Evolutionary conservation across 2,113 vertebrate genomes (phyloP), one percentile per base, ranked within the genome.

Genomic region (Cervus canadensis): DNA sequence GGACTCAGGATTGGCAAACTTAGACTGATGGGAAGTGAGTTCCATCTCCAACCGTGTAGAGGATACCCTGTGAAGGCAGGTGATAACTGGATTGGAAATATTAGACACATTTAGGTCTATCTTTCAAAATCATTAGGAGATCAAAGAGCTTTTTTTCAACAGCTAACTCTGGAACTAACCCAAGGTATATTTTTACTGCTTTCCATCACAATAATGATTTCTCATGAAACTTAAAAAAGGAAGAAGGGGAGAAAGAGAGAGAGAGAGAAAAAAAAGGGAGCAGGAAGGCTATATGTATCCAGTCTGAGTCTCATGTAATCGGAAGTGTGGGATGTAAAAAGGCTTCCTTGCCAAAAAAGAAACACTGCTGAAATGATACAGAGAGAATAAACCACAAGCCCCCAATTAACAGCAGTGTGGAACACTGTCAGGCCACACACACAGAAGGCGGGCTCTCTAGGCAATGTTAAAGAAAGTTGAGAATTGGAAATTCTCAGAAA

Each of bases 351-450:
- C 98, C 98, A 98, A 98, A 98, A 99, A 98, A 98, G 97, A 98
- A 99, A 98, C 97, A 97, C 94, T 98, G 95, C 97, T 98, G 97
- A 98, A 98, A 98, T 98, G 98, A 99, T 96, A 98, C 97, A 98
- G 89, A 54, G 95, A 0, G 94, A 98, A 99, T 98, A 99, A 99
- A 99, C 95, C 26, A 0, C 98, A 99, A 98, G 97, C 97, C 96
- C 97, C 97, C 93, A 97, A 98, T 98, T 97, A 98, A 97, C 97
- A 98, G 98, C 98, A 95, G 96, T 97, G 98, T 89, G 98, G 98
- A 98, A 98, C 96, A 98, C 95, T 95, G 97, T 97, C 97, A 98
- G 98, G 98, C 98, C 99, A 98, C 98, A 98, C 97, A 98, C 91
- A 96, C 83, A 8, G 62, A 98, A 93, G 91, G 95, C 92, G 91